phyloP scores from a whole-genome alignment of 2,113 vertebrate genomes.

The Embiotoca jacksoni region DNA sequence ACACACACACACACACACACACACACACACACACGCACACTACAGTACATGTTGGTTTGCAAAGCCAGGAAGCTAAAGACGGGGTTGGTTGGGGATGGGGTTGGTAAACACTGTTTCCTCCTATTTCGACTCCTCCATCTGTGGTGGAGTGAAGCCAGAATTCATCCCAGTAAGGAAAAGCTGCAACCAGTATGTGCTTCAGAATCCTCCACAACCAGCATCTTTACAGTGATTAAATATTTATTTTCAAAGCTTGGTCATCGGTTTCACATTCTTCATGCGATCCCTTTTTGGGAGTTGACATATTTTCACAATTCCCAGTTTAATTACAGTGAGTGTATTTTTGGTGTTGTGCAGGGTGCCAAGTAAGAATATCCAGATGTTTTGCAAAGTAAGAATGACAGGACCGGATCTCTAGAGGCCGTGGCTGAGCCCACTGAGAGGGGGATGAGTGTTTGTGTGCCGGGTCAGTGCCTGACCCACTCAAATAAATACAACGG shows the following conservation, averaged over 20 bases:
- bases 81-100: conserved; percentile 17
- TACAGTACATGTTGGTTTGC: conserved; percentile 48
- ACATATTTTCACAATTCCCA: conserved; percentile 45
- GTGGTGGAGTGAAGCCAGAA: conserved; percentile 59
- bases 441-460: conserved; percentile 70
- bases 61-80: conserved; percentile 47
- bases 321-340: conserved; percentile 43
- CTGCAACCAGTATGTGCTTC: conserved; percentile 44
- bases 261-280: conserved; percentile 15
- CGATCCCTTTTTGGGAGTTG: conserved; percentile 29
- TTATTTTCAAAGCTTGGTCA: background rate
- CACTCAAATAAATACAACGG: conserved; percentile 72
- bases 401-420: conserved; percentile 50
- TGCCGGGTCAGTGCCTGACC: conserved; percentile 72
- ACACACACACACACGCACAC: conserved; percentile 32
- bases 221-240: background rate
- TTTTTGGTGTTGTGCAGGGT: conserved; percentile 9
- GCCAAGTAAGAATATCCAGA: conserved; percentile 66
- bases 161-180: conserved; percentile 48
- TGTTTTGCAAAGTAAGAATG: conserved; percentile 63
- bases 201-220: conserved; percentile 10
- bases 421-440: conserved; percentile 34
- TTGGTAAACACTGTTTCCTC: conserved; percentile 62
- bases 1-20: conserved; percentile 47
- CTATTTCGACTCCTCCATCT: conserved; percentile 73